A percentile compares a stretch with the other conserved stretches of the same genome.
Evolutionary conservation across 2,113 vertebrate genomes (phyloP).

Genomic region (Cyanistes caeruleus): DNA sequence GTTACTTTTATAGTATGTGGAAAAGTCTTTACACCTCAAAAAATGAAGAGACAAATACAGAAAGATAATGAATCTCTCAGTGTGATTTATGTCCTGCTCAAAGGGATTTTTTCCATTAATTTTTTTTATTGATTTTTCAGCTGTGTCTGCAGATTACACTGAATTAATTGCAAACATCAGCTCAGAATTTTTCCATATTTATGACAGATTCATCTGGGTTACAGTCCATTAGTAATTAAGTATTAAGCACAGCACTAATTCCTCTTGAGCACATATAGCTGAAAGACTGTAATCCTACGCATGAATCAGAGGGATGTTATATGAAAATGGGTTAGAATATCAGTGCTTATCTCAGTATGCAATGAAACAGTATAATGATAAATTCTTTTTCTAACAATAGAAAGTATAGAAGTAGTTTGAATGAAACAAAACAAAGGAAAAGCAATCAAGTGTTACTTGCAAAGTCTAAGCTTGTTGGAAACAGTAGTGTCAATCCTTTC

Average conservation of each 20-base stretch:
- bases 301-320: background rate
- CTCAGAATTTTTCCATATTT: background rate
- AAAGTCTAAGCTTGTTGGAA: background rate
- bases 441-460: background rate
- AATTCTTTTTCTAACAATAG: background rate
- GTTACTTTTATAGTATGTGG: background rate
- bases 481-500: background rate
- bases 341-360: background rate
- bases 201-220: constrained; percentile 44
- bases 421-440: background rate
- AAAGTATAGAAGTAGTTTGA: background rate
- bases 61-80: background rate
- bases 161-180: constrained; percentile 52
- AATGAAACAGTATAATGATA: background rate
- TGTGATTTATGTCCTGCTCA: constrained; percentile 17
- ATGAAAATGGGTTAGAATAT: background rate
- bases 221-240: constrained; percentile 39
- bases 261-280: background rate
- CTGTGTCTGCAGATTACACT: constrained; percentile 35
- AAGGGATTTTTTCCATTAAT: constrained; percentile 2
- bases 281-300: background rate
- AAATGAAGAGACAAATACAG: background rate
- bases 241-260: constrained; percentile 16
- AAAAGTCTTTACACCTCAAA: background rate
- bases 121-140: constrained; percentile 59